Base-by-base conservation (phyloP, 2,888 invertebrate species). In the Calephelis perditalis region DNA sequence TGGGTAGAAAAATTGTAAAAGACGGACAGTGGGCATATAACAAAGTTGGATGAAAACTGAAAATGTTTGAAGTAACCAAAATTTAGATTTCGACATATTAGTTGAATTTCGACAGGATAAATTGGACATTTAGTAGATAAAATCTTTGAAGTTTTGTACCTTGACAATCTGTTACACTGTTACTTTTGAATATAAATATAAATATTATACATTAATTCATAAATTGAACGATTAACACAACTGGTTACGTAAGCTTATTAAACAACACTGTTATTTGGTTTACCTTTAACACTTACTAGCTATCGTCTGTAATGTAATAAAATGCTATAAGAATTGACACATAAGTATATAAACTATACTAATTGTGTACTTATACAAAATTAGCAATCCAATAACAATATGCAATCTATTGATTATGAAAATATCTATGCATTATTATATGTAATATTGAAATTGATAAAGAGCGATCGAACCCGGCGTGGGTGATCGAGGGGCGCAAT, bases 331-430 rank as follows among this genome's bases (percentile, higher is more conserved):
- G 91, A 91, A 91, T 91, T 91, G 91, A 91, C 91, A 91, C 91
- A 91, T 90, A 91, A 91, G 91, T 91, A 91, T 91, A 90, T 91
- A 87, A 87, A 91, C 91, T 91, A 91, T 91, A 89, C 91, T 90
- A 91, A 82, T 89, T 84, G 89, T 90, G 90, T 89, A 86, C 82
- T 79, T 87, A 87, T 89, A 90, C 83, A 88, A 87, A 87, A 88
- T 85, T 85, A 83, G 89, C 88, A 86, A 88, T 88, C 79, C 83
- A 84, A 83, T 81, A 88, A 88, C 85, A 86, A 80, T 86, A 88
- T 81, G 86, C 86, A 78, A 81, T 82, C 84, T 86, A 88, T 89
- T 82, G 85, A 86, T 85, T 86, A 86, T 82, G 82, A 85, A 87
- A 85, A 86, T 86, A 86, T 84, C 85, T 85, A 84, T 85, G 76